Conservation (phyloP, 2,888 invertebrate genomes). For the Tortrix viridana region DNA sequence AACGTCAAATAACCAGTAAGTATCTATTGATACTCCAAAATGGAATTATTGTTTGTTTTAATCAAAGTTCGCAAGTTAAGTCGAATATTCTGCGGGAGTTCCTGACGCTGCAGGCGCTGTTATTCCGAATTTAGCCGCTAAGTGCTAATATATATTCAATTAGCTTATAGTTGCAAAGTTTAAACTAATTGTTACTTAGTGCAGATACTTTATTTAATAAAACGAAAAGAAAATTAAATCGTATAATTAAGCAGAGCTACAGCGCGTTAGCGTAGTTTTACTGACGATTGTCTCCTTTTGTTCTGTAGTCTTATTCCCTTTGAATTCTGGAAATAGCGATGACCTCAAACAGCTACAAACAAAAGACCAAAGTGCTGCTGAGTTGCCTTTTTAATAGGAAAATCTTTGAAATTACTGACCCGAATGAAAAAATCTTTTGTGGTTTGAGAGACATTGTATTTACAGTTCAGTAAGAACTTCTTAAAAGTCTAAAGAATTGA, state of each 20-base stretch:
- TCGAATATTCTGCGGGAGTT: neutral
- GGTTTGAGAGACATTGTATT: conserved; percentile 22
- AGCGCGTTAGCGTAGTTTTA: conserved; percentile 19
- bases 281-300: conserved; percentile 18
- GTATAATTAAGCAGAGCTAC: conserved; percentile 3
- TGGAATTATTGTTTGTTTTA: conserved; percentile 5
- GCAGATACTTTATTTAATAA: neutral
- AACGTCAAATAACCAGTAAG: neutral
- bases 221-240: conserved; percentile 5
- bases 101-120: conserved; percentile 47
- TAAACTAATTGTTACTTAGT: neutral
- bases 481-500: conserved; percentile 13
- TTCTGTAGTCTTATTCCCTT: conserved; percentile 16
- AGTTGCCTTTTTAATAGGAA: conserved; percentile 24
- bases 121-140: conserved; percentile 53
- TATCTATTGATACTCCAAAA: neutral
- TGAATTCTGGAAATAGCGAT: conserved; percentile 21
- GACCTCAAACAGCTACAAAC: conserved; percentile 27
- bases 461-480: conserved; percentile 19
- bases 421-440: conserved; percentile 31
- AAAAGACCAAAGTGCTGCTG: conserved; percentile 24
- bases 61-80: conserved; percentile 2
- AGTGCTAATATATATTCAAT: conserved; percentile 60
- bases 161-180: conserved; percentile 53
- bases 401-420: conserved; percentile 28